These are phyloP conservation scores for Leucania comma DNA, from an alignment of 2,888 invertebrate species.

Conservation along the genomic window DNA sequence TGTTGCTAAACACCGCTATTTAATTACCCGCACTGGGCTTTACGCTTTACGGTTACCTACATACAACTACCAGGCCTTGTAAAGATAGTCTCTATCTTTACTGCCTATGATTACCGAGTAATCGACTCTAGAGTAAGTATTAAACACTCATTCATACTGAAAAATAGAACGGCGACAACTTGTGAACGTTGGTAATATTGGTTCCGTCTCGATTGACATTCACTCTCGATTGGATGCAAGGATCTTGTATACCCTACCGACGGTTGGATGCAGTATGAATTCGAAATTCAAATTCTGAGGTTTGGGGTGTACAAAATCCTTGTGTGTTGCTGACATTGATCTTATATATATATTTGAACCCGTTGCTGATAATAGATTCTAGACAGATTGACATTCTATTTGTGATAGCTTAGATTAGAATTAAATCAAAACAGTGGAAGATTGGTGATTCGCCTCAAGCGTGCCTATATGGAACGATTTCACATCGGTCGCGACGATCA, in stretches of 20 bases:
- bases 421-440: too few relatives aligned
- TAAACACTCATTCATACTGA: constrained; percentile 10
- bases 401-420: too few relatives aligned
- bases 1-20: constrained; percentile 42
- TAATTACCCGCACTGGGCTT: constrained; percentile 48
- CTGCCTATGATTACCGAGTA: constrained; percentile 38
- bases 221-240: neutral
- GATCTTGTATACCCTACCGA: too few relatives aligned
- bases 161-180: constrained; percentile 29
- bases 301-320: too few relatives aligned
- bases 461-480: too few relatives aligned
- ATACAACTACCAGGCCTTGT: constrained; percentile 52
- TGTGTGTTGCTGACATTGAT: too few relatives aligned
- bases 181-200: constrained; percentile 32
- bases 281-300: neutral
- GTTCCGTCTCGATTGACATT: constrained; percentile 10
- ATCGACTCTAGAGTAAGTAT: constrained; percentile 47
- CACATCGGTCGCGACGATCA: too few relatives aligned
- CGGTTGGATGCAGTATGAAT: constrained; percentile 2
- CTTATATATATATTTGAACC: too few relatives aligned
- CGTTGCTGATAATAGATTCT: too few relatives aligned
- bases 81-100: constrained; percentile 55
- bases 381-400: too few relatives aligned
- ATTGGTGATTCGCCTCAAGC: too few relatives aligned
- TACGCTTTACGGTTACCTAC: constrained; percentile 38